phyloP scores from a whole-genome alignment of 2,888 invertebrate species.

The Disparrhopalites patrizii region DNA sequence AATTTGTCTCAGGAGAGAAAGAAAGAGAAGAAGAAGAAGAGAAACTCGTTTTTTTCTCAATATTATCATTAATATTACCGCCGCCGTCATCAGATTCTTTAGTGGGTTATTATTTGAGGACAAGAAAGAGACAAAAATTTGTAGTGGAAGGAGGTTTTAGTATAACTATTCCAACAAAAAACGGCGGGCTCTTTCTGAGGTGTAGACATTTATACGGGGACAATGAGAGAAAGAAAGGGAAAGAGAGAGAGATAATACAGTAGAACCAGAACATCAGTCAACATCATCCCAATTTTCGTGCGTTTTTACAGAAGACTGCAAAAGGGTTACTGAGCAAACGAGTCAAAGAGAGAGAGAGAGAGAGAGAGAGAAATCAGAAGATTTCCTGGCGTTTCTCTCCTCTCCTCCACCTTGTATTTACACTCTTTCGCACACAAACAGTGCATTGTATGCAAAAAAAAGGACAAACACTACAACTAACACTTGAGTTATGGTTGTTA shows the following conservation, averaged over 20 bases:
- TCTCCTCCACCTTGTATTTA: too few relatives aligned
- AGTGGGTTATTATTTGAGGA: too few relatives aligned
- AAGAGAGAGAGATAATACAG: background rate
- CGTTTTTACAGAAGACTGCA: background rate
- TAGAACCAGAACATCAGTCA: background rate
- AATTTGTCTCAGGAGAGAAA: too few relatives aligned
- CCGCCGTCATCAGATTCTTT: too few relatives aligned
- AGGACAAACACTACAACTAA: too few relatives aligned
- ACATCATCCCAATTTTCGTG: background rate
- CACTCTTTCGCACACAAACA: too few relatives aligned
- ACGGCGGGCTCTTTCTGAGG: background rate
- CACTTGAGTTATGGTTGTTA: too few relatives aligned
- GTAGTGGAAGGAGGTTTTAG: too few relatives aligned
- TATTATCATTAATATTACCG: too few relatives aligned
- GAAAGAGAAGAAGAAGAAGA: background rate
- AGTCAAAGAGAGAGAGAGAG: background rate
- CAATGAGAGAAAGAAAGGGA: background rate
- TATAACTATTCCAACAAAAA: too few relatives aligned
- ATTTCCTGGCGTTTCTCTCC: background rate
- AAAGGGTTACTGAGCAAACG: background rate
- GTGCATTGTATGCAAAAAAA: too few relatives aligned
- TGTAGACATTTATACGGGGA: background rate
- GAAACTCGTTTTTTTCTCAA: background rate
- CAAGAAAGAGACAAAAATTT: too few relatives aligned
- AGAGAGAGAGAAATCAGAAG: background rate